Evolutionary conservation across 1,140 invertebrate genomes (phyloP).

Genomic region (Nasonia vitripennis): DNA sequence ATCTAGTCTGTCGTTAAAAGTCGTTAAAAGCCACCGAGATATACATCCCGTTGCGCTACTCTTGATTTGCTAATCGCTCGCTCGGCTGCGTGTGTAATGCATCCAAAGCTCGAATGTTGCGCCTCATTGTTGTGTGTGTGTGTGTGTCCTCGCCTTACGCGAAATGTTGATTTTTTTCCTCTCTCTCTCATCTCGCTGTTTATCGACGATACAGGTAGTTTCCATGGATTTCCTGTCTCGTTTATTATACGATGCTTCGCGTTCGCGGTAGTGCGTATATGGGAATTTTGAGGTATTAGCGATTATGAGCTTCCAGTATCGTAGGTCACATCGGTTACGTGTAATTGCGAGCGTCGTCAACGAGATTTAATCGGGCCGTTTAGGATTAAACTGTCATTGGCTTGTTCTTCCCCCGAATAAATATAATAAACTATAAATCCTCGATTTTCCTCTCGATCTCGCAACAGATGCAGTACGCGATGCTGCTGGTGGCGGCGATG

Average conservation of each 20-base stretch:
- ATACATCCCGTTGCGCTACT: conserved; percentile 50
- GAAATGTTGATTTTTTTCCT: too few species aligned
- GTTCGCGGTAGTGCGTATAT: too few species aligned
- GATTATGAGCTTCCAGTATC: too few species aligned
- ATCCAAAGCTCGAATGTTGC: too few species aligned
- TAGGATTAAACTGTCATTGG: neutral
- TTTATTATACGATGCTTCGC: too few species aligned
- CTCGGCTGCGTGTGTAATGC: neutral
- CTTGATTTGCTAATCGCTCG: conserved; percentile 58
- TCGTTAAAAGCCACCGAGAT: neutral
- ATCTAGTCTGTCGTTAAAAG: conserved; percentile 45
- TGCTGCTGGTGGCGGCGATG: conserved; percentile 47
- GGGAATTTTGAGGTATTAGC: too few species aligned
- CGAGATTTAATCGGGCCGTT: conserved; percentile 14
- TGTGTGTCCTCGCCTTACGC: too few species aligned
- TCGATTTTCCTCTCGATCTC: conserved; percentile 30
- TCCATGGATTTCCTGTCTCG: too few species aligned
- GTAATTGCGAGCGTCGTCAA: conserved; percentile 7
- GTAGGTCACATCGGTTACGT: neutral
- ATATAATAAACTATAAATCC: neutral
- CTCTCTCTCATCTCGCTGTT: too few species aligned
- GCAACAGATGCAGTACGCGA: conserved; percentile 59
- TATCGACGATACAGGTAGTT: too few species aligned
- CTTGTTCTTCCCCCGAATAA: neutral
- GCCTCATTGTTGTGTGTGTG: too few species aligned